A percentile compares a stretch with the other conserved stretches of the same genome.
Evolutionary conservation across 1,140 invertebrate species (phyloP).

Genomic region (Aphis gossypii): DNA sequence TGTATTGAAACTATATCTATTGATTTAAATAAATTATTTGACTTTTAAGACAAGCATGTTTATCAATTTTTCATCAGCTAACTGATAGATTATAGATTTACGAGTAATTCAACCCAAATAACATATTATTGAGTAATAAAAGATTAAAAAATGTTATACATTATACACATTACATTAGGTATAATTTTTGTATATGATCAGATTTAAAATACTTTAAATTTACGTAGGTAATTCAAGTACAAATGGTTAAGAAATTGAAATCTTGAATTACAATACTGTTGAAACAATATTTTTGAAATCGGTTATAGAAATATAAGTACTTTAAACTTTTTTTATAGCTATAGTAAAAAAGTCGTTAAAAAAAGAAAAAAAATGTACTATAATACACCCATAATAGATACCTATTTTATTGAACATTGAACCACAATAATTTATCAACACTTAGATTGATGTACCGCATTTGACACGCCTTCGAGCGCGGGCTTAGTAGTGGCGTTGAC

Average conservation of each 20-base stretch:
- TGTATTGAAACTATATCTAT: not conserved
- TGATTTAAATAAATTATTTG: not conserved
- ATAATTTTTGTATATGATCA: not conserved
- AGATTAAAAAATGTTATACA: not conserved
- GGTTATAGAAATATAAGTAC: not conserved
- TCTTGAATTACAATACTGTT: not conserved
- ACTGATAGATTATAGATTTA: too few relatives aligned
- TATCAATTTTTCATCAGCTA: too few relatives aligned
- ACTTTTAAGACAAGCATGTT: too few relatives aligned
- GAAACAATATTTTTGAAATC: not conserved
- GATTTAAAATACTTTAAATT: not conserved
- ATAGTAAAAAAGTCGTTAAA: constrained; percentile 9
- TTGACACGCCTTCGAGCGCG: constrained; percentile 50
- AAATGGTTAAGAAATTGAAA: not conserved
- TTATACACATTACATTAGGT: not conserved
- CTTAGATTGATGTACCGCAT: constrained; percentile 53
- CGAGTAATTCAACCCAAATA: too few relatives aligned
- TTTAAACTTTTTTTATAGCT: constrained; percentile 19
- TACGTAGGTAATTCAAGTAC: not conserved
- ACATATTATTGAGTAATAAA: too few relatives aligned
- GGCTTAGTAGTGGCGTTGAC: not conserved
- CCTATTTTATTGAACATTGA: constrained; percentile 56
- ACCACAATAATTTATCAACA: constrained; percentile 56
- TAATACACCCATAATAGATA: constrained; percentile 38
- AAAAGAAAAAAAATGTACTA: constrained; percentile 30